Base-by-base conservation (phyloP, 92 coral and sea anemone genomes). In the Porites cylindrica region DNA sequence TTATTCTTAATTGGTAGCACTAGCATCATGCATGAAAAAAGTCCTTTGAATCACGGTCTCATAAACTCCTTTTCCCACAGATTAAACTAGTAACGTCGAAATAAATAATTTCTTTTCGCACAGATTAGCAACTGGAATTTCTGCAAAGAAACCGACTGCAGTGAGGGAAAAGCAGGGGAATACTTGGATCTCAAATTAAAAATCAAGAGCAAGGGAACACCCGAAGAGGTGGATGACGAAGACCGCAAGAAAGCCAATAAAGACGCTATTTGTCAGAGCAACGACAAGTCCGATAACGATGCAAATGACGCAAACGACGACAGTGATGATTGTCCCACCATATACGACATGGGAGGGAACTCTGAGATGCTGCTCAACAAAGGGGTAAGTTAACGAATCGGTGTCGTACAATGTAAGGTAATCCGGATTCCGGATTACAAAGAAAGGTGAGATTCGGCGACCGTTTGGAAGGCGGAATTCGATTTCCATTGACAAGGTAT, bases 41-140 rank as follows among this genome's bases (percentile, higher is more conserved):
- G 47, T 38, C 47, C 47, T 4, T 3, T 38, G 47, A 38, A 38
- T 38, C 47, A 38, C 5, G 47, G 47, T 38, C 47, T 38, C 47
- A 38, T 38, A 38, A 38, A 38, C 47, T 38, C 47, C 6, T 38
- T 38, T 38, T 4, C 61, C 60, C 11, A 10, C 13, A 56, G 61
- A 56, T 12, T 10, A 7, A 10, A 10, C 61, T 56, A 10, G 4
- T 17, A 56, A 14, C 61, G 13, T 14, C 16, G 3, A 10, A 14
- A 56, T 56, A 10, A 56, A 10, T 56, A 56, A 10, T 76, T 17
- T 47, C 26, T 56, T 51, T 47, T 14, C 6, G 65, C 38, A 29
- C 69, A 82, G 86, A 70, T 82, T 12, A 82, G 86, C 19, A 56
- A 82, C 78, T 82, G 86, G 86, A 56, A 70, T 82, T 82, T 82